A percentile compares a stretch with the other conserved stretches of the same genome.
phyloP scores from a whole-genome alignment of 2,888 invertebrate genomes.

The Catocala sponsa region DNA sequence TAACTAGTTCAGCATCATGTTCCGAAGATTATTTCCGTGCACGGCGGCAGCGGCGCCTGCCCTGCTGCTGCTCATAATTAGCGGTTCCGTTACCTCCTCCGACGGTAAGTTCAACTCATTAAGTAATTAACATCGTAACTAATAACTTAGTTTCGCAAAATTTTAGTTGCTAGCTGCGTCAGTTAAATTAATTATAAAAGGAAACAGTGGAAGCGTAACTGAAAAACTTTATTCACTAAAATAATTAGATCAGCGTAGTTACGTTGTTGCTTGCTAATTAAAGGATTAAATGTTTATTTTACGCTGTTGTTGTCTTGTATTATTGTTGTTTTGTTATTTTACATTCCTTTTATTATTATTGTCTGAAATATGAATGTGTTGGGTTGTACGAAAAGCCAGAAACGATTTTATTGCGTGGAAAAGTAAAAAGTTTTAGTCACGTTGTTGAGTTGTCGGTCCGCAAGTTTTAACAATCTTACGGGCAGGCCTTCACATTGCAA shows the following conservation, averaged over 20 bases:
- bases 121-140: slow-evolving; percentile 48
- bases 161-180: slow-evolving; percentile 26
- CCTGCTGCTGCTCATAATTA: slow-evolving; percentile 69
- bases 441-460: slow-evolving; percentile 14
- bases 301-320: too few relatives aligned
- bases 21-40: slow-evolving; percentile 68
- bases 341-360: not conserved
- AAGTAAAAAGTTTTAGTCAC: slow-evolving; percentile 26
- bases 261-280: slow-evolving; percentile 19
- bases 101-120: slow-evolving; percentile 75
- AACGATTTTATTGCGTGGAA: slow-evolving; percentile 11
- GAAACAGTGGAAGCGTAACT: slow-evolving; percentile 20
- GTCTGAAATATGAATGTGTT: not conserved
- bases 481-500: slow-evolving; percentile 6
- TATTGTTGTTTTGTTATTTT: slow-evolving; percentile 1
- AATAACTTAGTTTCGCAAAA: slow-evolving; percentile 34
- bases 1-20: slow-evolving; percentile 77
- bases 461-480: slow-evolving; percentile 18
- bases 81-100: slow-evolving; percentile 69
- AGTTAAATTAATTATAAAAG: slow-evolving; percentile 34
- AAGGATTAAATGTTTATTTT: slow-evolving; percentile 13
- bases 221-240: slow-evolving; percentile 30
- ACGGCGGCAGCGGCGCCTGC: slow-evolving; percentile 63
- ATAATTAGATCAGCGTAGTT: slow-evolving; percentile 21
- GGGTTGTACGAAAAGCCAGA: not conserved